A percentile compares a stretch with the other conserved stretches of the same genome.
These are phyloP conservation scores for Pachyuromys duprasi DNA, from an alignment of 2,797 vertebrate genomes.

Conservation along the genomic window DNA sequence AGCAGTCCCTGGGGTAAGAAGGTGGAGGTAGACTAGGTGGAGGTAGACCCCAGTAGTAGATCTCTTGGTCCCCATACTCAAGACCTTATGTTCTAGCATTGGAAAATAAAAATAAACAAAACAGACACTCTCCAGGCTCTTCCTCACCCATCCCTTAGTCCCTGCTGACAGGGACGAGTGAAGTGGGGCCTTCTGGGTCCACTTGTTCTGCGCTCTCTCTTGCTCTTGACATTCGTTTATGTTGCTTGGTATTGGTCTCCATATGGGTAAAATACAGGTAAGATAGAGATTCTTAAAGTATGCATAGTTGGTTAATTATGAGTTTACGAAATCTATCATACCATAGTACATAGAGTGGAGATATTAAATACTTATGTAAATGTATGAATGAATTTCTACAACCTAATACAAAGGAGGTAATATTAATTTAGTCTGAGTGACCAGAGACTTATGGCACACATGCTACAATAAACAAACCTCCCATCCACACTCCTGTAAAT, in stretches of 20 bases:
- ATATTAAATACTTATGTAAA: neutral
- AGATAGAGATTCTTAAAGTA: conserved; percentile 23
- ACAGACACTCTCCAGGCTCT: neutral
- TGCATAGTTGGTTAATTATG: neutral
- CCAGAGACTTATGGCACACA: neutral
- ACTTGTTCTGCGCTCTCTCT: neutral
- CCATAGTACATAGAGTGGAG: neutral
- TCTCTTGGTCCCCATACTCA: neutral
- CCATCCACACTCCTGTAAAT: neutral
- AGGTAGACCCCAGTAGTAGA: neutral
- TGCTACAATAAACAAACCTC: neutral
- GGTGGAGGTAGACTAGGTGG: too few species aligned
- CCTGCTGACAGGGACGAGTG: neutral
- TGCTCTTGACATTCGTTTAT: neutral
- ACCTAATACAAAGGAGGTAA: neutral
- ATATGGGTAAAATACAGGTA: conserved; percentile 44
- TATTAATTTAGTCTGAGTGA: conserved; percentile 16
- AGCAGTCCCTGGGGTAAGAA: neutral
- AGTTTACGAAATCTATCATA: conserved; percentile 34
- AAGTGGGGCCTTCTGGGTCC: neutral
- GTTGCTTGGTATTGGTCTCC: neutral
- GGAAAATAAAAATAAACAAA: neutral
- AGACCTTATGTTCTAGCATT: neutral
- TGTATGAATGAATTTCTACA: conserved; percentile 19
- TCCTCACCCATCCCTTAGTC: neutral